Conservation (phyloP, 2,113 vertebrate genomes). For the Elephantulus edwardii region DNA sequence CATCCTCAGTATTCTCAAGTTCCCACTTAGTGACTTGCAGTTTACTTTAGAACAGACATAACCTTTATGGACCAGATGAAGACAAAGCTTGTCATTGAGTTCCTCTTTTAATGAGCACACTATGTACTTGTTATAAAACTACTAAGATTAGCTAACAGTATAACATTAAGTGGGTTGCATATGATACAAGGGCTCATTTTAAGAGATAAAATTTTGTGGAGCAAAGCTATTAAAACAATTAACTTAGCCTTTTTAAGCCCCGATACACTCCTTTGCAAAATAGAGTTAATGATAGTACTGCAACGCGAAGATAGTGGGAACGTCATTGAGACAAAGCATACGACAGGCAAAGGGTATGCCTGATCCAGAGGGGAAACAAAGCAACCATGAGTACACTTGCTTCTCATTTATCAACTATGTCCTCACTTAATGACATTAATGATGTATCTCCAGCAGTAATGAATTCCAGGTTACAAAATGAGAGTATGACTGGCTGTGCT, state of each 20-base stretch:
- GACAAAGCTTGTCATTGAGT: not conserved
- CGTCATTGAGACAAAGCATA: not conserved
- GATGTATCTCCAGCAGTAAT: no score
- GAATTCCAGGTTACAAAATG: no score
- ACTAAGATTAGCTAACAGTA: not conserved
- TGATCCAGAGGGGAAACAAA: not conserved
- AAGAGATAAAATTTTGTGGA: not conserved
- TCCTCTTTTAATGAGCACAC: not conserved
- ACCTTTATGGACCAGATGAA: not conserved
- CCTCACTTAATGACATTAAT: no score
- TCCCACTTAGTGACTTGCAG: not conserved
- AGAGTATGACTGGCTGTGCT: no score
- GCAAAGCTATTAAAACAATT: not conserved
- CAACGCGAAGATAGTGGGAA: not conserved
- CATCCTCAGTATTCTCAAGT: not conserved
- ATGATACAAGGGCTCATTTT: not conserved
- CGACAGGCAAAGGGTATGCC: not conserved
- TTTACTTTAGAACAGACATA: not conserved
- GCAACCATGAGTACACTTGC: not conserved
- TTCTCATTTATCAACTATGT: no score
- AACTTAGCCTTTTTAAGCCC: not conserved
- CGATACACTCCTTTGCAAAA: not conserved
- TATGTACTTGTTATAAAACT: not conserved
- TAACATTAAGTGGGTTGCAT: not conserved
- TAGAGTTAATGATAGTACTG: not conserved